phyloP scores from a whole-genome alignment of 64 coral and sea anemone genomes.

The Astreopora myriophthalma region DNA sequence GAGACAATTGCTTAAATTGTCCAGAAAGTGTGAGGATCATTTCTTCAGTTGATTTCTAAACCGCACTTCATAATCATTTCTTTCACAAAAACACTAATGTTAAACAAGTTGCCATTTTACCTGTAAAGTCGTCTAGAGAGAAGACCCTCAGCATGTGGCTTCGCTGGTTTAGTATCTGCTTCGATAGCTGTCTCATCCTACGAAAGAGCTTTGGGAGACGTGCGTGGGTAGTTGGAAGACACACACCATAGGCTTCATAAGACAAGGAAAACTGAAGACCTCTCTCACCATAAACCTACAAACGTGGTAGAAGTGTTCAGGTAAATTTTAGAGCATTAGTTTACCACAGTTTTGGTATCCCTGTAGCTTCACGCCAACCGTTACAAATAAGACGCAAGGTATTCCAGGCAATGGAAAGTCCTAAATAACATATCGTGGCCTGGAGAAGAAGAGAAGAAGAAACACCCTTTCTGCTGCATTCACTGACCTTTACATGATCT shows the following conservation, averaged over 20 bases:
- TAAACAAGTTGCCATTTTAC: constrained; percentile 13
- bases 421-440: no score
- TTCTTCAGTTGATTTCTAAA: no score
- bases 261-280: background rate
- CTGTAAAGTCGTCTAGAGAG: constrained; percentile 80
- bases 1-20: no score
- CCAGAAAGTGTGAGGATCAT: no score
- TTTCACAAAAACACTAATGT: background rate
- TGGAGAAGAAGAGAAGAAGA: background rate
- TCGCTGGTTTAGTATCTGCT: constrained; percentile 30
- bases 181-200: constrained; percentile 78
- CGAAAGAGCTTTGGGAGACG: constrained; percentile 72
- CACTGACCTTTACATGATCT: constrained; percentile 40
- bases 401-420: no score
- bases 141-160: constrained; percentile 23
- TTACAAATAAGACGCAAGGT: no score
- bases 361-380: no score
- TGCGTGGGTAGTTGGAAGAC: background rate
- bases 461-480: background rate
- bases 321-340: no score
- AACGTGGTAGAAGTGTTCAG: background rate
- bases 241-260: background rate
- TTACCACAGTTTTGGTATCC: no score
- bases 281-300: background rate
- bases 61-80: no score